A percentile compares a stretch with the other conserved stretches of the same genome.
Conservation (phyloP, 2,888 invertebrate species). For the Drosophila buzzatii region DNA sequence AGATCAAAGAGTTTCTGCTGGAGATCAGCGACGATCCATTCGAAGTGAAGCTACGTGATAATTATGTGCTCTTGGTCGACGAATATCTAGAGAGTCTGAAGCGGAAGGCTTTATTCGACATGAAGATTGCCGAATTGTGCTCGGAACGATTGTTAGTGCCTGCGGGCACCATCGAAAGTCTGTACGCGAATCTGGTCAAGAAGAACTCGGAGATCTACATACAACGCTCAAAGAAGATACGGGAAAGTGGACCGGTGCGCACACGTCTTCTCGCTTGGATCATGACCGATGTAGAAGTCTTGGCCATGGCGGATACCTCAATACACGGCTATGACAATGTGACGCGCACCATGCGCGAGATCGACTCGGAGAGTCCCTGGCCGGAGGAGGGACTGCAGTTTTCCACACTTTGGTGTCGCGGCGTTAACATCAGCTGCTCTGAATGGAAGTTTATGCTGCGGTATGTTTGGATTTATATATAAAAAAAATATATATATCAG, state of each 20-base stretch:
- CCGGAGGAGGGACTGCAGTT: conserved; percentile 96
- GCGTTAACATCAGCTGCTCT: conserved; percentile 92
- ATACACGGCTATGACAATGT: conserved; percentile 93
- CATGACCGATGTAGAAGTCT: conserved; percentile 88
- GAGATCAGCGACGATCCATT: conserved; percentile 99
- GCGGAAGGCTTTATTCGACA: conserved; percentile 94
- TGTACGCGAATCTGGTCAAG: conserved; percentile 93
- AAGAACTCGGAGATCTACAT: conserved; percentile 98
- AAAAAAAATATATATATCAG: too few species aligned
- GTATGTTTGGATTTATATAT: conserved; percentile 45
- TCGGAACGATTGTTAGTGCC: conserved; percentile 92
- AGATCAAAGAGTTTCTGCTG: conserved; percentile 94
- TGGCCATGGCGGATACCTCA: conserved; percentile 94
- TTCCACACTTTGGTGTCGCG: conserved; percentile 96
- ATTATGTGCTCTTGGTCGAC: conserved; percentile 97
- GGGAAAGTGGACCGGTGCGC: conserved; percentile 87
- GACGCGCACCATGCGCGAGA: conserved; percentile 90
- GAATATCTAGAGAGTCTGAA: conserved; percentile 97
- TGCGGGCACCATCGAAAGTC: conserved; percentile 94
- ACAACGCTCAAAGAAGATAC: conserved; percentile 91
- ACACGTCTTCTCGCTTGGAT: conserved; percentile 95
- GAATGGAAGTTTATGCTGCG: conserved; percentile 94
- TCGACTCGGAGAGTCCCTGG: conserved; percentile 96
- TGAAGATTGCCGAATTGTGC: conserved; percentile 93
- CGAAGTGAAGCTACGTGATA: conserved; percentile 97